Conservation (phyloP, 2,888 invertebrate species). For the Drosophila stalkeri region DNA sequence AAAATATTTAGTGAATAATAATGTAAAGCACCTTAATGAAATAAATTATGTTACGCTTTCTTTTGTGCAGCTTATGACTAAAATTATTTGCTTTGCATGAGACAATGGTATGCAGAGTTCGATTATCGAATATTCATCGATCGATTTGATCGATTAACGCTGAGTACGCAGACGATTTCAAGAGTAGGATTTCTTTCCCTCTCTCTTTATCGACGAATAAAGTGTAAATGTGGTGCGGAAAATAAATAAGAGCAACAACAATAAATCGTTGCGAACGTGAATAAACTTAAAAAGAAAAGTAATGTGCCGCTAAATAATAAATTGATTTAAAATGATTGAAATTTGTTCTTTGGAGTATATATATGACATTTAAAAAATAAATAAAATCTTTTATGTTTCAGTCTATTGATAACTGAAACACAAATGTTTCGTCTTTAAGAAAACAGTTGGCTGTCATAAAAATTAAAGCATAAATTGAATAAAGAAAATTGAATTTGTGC, state of each 20-base stretch:
- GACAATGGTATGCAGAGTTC: slow-evolving; percentile 15
- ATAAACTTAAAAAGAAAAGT: background rate
- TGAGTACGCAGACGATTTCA: background rate
- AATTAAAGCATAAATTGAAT: slow-evolving; percentile 9
- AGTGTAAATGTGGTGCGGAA: slow-evolving; percentile 18
- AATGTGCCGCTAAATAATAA: background rate
- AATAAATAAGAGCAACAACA: slow-evolving; percentile 45
- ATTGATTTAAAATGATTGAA: background rate
- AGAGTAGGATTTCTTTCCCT: background rate
- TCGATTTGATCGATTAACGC: slow-evolving; percentile 6
- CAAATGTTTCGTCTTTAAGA: slow-evolving; percentile 1
- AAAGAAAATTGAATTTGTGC: slow-evolving; percentile 3
- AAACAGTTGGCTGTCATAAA: slow-evolving; percentile 46
- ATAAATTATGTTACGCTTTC: slow-evolving; percentile 42
- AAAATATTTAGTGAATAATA: slow-evolving; percentile 63
- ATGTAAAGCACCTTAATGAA: slow-evolving; percentile 69
- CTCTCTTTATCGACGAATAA: background rate
- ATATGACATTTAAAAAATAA: background rate
- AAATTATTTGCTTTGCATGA: slow-evolving; percentile 21
- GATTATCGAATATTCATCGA: slow-evolving; percentile 12
- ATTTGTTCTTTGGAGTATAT: slow-evolving; percentile 5
- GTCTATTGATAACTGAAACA: background rate
- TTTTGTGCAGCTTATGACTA: slow-evolving; percentile 65
- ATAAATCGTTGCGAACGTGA: slow-evolving; percentile 16
- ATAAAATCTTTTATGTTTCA: background rate